Base-by-base conservation (phyloP, 2,797 vertebrate species). In the Glossophaga mutica region DNA sequence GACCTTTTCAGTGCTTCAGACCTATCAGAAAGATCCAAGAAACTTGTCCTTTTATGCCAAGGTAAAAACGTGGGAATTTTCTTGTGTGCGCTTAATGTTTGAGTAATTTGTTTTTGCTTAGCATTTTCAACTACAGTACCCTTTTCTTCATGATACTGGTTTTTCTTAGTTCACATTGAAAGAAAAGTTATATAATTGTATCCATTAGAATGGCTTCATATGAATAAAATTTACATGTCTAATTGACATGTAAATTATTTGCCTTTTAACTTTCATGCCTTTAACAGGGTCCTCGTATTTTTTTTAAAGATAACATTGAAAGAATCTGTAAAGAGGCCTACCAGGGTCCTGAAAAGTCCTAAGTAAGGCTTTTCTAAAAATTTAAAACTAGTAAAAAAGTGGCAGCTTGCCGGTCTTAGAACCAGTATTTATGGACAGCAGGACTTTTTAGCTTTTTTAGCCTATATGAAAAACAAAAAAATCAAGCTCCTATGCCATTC, bases 121-220 rank as follows among this genome's bases (percentile, higher is more conserved):
- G 70, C 62, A 50, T 95, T 87, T 81, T 88, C 37, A 95, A n/a
- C 7, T 73, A 77, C 44, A 55, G 42, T 85, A 94, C 37, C 52
- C 73, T 85, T 86, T 78, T 94, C 62, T 79, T 85, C 79, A 42
- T 67, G 59, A 71, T 46, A 65, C 2, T 34, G 8, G 0, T 95
- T 85, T 90, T 90, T 46, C 76, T 85, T 88, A 78, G 88, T 46
- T 96, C 77, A 68, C 46, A 86, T 83, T 65, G 96, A 46, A 78
- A 84, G 67, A 89, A 93, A 81, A 22, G 48, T 77, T 32, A 44
- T 32, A 2, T 67, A 67, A 48, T 85, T 92, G 34, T 74, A 57
- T 39, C 16, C 73, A 32, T 87, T n/a, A 74, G 19, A 84, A 57
- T 70, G 73, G 22, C 62, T 94, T 94, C 29, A 12, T 67, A 9